Evolutionary conservation across 2,888 invertebrate genomes (phyloP).

Genomic region (Boloria euphrosyne): DNA sequence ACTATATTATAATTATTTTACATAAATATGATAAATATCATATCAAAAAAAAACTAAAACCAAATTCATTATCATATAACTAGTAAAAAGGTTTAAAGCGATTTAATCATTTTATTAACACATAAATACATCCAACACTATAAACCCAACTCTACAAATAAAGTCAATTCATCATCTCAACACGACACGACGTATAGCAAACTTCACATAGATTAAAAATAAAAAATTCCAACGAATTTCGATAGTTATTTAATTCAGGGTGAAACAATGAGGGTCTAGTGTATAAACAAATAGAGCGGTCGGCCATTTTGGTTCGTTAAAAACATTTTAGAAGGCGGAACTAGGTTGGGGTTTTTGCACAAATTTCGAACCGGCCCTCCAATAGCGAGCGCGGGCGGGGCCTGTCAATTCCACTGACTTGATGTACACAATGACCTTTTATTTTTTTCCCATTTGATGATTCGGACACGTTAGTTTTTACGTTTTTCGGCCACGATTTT

Average conservation of each 20-base stretch:
- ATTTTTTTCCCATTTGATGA: constrained; percentile 56
- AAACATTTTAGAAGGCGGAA: constrained; percentile 82
- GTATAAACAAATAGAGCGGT: constrained; percentile 72
- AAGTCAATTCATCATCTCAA: too few species aligned
- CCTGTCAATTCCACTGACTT: constrained; percentile 77
- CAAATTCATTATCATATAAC: too few species aligned
- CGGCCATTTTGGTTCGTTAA: constrained; percentile 78
- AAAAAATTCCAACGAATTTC: constrained; percentile 21
- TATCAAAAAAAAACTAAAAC: too few species aligned
- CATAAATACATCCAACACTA: too few species aligned
- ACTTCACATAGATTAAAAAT: constrained; percentile 1
- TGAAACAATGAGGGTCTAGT: constrained; percentile 49
- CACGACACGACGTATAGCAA: neutral
- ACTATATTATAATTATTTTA: too few species aligned
- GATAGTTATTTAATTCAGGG: constrained; percentile 30
- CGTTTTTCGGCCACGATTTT: constrained; percentile 37
- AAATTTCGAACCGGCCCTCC: constrained; percentile 78
- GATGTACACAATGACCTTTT: constrained; percentile 74
- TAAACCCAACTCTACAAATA: too few species aligned
- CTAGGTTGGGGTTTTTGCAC: constrained; percentile 79
- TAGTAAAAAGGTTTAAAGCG: too few species aligned
- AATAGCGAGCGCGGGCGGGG: constrained; percentile 79
- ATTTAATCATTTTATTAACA: too few species aligned
- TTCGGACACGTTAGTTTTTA: constrained; percentile 38
- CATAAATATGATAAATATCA: too few species aligned